Percentiles rank a stretch among this genome's conserved stretches.
phyloP scores from a whole-genome alignment of 2,888 invertebrate genomes.

The Brenthis ino region DNA sequence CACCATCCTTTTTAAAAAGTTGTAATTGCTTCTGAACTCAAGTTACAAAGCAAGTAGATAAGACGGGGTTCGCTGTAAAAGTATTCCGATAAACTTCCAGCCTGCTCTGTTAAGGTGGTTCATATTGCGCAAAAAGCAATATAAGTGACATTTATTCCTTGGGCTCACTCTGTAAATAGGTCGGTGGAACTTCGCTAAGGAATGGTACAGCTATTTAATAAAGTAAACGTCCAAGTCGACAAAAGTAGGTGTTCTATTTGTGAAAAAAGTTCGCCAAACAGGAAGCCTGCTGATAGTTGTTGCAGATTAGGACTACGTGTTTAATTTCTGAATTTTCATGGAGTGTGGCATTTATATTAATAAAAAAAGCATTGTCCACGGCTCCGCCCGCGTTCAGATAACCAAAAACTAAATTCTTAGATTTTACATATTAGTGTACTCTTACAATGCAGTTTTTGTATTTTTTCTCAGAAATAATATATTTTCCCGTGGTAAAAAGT shows the following conservation, averaged over 20 bases:
- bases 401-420: too few relatives aligned
- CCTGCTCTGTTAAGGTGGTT: constrained; percentile 27
- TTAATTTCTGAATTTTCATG: constrained; percentile 4
- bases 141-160: constrained; percentile 45
- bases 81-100: constrained; percentile 31
- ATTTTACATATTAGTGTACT: too few relatives aligned
- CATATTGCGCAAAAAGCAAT: constrained; percentile 39
- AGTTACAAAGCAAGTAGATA: constrained; percentile 27
- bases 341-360: background rate
- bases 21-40: constrained; percentile 26
- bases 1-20: constrained; percentile 20
- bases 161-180: constrained; percentile 49
- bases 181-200: constrained; percentile 49
- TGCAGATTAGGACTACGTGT: constrained; percentile 2
- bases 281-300: constrained; percentile 19
- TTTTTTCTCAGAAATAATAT: too few relatives aligned
- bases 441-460: too few relatives aligned
- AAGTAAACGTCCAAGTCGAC: constrained; percentile 48
- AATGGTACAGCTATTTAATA: constrained; percentile 58
- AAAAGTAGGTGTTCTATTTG: constrained; percentile 52
- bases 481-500: too few relatives aligned
- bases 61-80: constrained; percentile 22
- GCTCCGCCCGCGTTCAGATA: too few relatives aligned
- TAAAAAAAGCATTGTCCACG: too few relatives aligned
- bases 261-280: constrained; percentile 42